phyloP scores from a whole-genome alignment of 1,140 invertebrate genomes.

The Lepidotrigona ventralis region DNA sequence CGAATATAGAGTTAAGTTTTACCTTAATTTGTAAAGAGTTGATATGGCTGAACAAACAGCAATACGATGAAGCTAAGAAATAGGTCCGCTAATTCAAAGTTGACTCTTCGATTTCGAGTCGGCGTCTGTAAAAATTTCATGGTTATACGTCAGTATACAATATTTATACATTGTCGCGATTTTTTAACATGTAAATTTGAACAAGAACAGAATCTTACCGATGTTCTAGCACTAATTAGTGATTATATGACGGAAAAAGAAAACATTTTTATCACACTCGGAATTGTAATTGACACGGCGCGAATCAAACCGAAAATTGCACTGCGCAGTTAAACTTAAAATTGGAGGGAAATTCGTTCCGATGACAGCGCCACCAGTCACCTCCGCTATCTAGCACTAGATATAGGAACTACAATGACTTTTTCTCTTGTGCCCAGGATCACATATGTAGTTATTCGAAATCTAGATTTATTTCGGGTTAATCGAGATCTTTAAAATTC shows the following conservation, averaged over 20 bases:
- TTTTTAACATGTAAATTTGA: background rate
- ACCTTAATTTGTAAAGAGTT: background rate
- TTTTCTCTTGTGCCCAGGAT: background rate
- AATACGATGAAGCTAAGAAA: background rate
- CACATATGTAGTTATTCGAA: background rate
- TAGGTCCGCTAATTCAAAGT: background rate
- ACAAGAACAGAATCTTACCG: background rate
- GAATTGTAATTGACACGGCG: constrained; percentile 22
- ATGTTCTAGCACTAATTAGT: constrained; percentile 2
- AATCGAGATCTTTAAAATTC: background rate
- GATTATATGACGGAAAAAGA: background rate
- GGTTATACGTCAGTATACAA: background rate
- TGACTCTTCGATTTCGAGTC: background rate
- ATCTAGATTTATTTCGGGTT: background rate
- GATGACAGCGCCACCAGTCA: constrained; percentile 7
- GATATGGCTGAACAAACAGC: background rate
- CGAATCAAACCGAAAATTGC: constrained; percentile 9
- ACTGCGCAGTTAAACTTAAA: background rate
- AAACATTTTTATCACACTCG: background rate
- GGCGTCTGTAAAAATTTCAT: background rate
- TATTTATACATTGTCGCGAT: background rate
- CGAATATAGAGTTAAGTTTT: background rate
- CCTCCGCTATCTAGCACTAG: constrained; percentile 17
- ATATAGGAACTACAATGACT: constrained; percentile 31
- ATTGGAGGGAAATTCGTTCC: background rate